Conservation (phyloP, 1,140 invertebrate genomes). For the Ericerus pela region DNA sequence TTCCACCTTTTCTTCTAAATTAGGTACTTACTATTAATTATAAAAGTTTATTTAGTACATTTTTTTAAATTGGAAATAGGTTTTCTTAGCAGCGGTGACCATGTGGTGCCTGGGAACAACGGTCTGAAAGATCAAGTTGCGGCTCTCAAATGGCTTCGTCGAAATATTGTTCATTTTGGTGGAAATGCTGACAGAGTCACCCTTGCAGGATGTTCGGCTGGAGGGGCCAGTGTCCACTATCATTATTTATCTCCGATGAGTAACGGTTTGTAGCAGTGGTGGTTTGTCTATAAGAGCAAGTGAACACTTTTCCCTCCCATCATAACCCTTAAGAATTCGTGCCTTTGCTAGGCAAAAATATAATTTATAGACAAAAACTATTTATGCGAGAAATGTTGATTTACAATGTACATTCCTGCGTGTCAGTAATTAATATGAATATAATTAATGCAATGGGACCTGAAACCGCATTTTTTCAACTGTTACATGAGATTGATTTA, state of each 20-base stretch:
- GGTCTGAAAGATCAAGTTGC: constrained; percentile 44
- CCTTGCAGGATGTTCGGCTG: constrained; percentile 39
- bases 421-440: too few relatives aligned
- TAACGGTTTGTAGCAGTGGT: too few relatives aligned
- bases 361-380: background rate
- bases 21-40: background rate
- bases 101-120: constrained; percentile 41
- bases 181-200: constrained; percentile 40
- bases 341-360: background rate
- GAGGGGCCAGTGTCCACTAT: constrained; percentile 42
- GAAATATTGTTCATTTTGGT: constrained; percentile 40
- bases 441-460: too few relatives aligned
- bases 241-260: constrained; percentile 41
- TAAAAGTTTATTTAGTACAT: background rate
- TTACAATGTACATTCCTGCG: too few relatives aligned
- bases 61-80: constrained; percentile 16
- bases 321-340: background rate
- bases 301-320: background rate
- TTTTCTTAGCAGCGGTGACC: constrained; percentile 37
- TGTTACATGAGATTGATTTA: too few relatives aligned
- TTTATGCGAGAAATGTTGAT: too few relatives aligned
- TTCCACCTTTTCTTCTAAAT: background rate
- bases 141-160: constrained; percentile 44
- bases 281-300: too few relatives aligned
- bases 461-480: too few relatives aligned